phyloP scores from a whole-genome alignment of 2,888 invertebrate genomes.

The Pyrocoelia pectoralis region DNA sequence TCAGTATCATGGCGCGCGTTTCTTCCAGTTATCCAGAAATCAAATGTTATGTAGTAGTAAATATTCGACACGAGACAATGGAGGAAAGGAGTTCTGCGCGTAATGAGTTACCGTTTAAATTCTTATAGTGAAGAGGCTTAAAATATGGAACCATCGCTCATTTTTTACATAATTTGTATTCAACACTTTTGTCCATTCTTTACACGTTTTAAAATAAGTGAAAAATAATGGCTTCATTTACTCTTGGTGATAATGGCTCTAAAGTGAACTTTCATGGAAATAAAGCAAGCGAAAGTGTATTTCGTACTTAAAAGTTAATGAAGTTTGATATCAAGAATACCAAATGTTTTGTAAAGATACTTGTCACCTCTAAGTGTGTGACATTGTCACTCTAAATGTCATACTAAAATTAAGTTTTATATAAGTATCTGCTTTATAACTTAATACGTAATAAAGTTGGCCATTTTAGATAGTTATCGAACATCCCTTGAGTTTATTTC shows the following conservation, averaged over 20 bases:
- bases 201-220: conserved; percentile 9
- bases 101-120: conserved; percentile 20
- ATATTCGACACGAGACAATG: conserved; percentile 22
- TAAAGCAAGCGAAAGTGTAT: not conserved
- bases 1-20: conserved; percentile 17
- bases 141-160: not conserved
- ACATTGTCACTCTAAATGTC: no score
- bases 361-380: no score
- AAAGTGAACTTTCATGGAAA: not conserved
- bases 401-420: no score
- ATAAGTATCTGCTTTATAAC: no score
- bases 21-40: conserved; percentile 14
- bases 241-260: conserved; percentile 1
- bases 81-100: conserved; percentile 13
- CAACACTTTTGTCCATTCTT: conserved; percentile 1
- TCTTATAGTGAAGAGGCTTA: not conserved
- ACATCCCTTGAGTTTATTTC: no score
- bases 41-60: conserved; percentile 24
- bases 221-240: conserved; percentile 10
- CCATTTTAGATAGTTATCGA: no score
- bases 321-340: no score
- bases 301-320: no score
- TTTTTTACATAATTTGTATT: conserved; percentile 7
- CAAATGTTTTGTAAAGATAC: no score
- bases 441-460: no score